Evolutionary conservation across 2,113 vertebrate genomes (phyloP).

Genomic region (Onychostoma macrolepis): DNA sequence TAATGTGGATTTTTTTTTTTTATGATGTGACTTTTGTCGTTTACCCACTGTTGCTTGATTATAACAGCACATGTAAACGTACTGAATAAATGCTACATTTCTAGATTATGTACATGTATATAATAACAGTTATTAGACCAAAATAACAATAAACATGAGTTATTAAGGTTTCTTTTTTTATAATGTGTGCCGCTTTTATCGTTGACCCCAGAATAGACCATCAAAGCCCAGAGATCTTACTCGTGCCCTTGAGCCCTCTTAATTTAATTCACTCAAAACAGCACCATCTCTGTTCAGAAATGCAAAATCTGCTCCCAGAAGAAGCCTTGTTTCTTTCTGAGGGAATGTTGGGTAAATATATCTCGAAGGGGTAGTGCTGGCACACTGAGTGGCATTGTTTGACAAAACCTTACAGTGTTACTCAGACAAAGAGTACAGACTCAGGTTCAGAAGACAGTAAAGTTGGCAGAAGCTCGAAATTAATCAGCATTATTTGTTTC

Average conservation of each 20-base stretch:
- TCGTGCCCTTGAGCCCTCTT: constrained; percentile 31
- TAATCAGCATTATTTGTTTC: constrained; percentile 22
- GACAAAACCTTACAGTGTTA: constrained; percentile 5
- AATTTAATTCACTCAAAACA: constrained; percentile 44
- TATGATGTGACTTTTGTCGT: background rate
- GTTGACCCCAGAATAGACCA: background rate
- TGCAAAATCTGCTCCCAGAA: constrained; percentile 25
- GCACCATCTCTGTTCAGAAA: constrained; percentile 33
- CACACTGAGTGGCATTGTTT: constrained; percentile 38
- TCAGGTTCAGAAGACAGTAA: background rate
- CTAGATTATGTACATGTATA: background rate
- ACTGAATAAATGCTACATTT: background rate
- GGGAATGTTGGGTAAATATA: constrained; percentile 6
- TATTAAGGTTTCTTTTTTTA: background rate
- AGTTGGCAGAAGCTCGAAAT: constrained; percentile 4
- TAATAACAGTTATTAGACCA: background rate
- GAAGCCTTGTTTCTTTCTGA: background rate
- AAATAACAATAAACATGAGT: background rate
- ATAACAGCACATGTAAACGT: background rate
- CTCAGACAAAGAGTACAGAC: background rate
- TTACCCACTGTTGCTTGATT: background rate
- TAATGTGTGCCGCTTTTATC: background rate
- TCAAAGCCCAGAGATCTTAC: constrained; percentile 20
- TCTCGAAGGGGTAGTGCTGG: background rate
- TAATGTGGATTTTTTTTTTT: background rate